Conservation (phyloP, 2,888 invertebrate species). For the Amiota mariae region DNA sequence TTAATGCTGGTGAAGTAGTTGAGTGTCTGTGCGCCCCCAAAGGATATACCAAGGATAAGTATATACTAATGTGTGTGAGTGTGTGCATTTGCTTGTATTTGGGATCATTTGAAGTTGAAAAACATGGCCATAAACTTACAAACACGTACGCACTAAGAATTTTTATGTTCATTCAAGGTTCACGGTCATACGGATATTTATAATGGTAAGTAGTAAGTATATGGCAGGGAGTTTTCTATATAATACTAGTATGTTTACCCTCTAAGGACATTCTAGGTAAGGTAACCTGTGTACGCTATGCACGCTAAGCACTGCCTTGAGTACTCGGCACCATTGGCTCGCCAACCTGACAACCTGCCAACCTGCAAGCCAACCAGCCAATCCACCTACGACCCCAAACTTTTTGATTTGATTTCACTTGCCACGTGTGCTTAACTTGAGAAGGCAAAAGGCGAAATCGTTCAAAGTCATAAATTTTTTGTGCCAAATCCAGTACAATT, state of each 20-base stretch:
- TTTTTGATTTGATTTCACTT: not conserved
- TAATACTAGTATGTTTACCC: not conserved
- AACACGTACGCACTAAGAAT: constrained; percentile 29
- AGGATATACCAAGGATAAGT: not conserved
- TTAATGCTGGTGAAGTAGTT: too few relatives aligned
- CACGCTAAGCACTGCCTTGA: constrained; percentile 18
- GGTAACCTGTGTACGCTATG: not conserved
- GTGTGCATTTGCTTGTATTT: constrained; percentile 11
- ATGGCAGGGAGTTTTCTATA: too few relatives aligned
- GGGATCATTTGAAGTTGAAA: constrained; percentile 22
- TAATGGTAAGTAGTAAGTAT: too few relatives aligned
- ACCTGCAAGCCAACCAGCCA: too few relatives aligned
- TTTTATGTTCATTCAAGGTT: constrained; percentile 17
- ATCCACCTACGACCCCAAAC: too few relatives aligned
- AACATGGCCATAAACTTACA: constrained; percentile 29
- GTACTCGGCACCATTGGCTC: not conserved
- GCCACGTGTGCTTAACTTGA: constrained; percentile 13
- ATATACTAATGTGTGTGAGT: not conserved
- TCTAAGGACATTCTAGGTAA: constrained; percentile 1
- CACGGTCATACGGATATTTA: constrained; percentile 2
- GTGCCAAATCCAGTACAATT: constrained; percentile 24
- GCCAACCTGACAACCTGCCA: too few relatives aligned
- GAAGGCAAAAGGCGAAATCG: constrained; percentile 4
- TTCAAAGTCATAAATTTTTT: constrained; percentile 26
- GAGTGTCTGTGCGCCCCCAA: too few relatives aligned